Conservation (phyloP, 53 echinoderm and acorn worm genomes). For the Antedon mediterranea region DNA sequence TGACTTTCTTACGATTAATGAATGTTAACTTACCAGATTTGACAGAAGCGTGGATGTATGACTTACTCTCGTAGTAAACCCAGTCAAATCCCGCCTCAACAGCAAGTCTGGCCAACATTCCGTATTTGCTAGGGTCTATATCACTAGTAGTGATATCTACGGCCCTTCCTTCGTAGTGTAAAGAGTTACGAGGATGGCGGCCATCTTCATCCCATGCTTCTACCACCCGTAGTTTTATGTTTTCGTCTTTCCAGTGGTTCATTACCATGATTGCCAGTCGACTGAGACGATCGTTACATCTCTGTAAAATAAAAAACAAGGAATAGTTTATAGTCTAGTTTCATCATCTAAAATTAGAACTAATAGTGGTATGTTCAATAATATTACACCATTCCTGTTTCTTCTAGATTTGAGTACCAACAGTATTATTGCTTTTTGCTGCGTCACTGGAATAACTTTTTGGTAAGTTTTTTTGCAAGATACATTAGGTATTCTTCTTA, state of each 20-base stretch:
- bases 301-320: slow-evolving; percentile 22
- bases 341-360: not conserved
- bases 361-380: not conserved
- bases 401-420: not conserved
- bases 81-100: slow-evolving; percentile 98
- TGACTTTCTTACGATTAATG: too few species aligned
- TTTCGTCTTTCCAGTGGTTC: slow-evolving; percentile 66
- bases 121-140: slow-evolving; percentile 71
- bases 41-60: slow-evolving; percentile 84
- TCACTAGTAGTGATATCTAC: slow-evolving; percentile 95
- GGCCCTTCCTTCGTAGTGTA: slow-evolving; percentile 88
- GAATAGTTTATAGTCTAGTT: not conserved
- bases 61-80: slow-evolving; percentile 63
- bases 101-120: slow-evolving; percentile 81
- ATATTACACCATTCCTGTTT: not conserved
- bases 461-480: too few species aligned
- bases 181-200: slow-evolving; percentile 34
- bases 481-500: too few species aligned
- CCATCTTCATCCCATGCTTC: slow-evolving; percentile 98
- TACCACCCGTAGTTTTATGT: slow-evolving; percentile 58
- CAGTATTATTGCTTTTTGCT: too few species aligned
- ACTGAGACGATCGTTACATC: slow-evolving; percentile 92
- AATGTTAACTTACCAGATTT: slow-evolving; percentile 61
- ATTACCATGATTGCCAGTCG: slow-evolving; percentile 85
- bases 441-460: too few species aligned